Conservation (phyloP, 2,113 vertebrate species). For the Microtus oregoni region DNA sequence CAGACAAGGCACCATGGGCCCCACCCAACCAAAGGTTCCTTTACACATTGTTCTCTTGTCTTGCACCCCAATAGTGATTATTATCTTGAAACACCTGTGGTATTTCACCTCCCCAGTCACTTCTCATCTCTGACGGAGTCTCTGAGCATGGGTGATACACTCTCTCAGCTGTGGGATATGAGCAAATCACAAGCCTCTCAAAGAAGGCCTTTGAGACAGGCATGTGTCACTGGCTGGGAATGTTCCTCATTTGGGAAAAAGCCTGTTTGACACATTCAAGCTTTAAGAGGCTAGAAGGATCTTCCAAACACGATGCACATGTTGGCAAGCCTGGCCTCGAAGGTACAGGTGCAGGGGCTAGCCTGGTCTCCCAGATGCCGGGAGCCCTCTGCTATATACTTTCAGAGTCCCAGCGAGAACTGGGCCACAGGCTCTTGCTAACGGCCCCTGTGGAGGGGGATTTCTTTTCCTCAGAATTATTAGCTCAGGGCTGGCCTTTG, state of each 20-base stretch:
- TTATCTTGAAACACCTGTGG: not conserved
- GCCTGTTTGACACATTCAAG: not conserved
- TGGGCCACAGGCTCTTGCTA: not conserved
- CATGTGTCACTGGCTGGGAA: not conserved
- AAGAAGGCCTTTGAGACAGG: not conserved
- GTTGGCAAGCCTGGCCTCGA: not conserved
- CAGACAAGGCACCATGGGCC: not conserved
- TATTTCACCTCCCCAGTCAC: not conserved
- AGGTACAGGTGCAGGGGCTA: not conserved
- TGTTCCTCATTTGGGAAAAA: not conserved
- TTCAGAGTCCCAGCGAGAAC: not conserved
- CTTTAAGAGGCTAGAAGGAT: not conserved
- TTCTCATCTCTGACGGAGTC: not conserved
- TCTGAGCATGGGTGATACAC: not conserved
- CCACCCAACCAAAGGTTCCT: not conserved
- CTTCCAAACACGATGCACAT: not conserved
- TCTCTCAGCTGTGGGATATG: not conserved
- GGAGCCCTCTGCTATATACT: not conserved
- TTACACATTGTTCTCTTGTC: not conserved
- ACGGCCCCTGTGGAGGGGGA: not conserved
- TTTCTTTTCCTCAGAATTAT: not conserved
- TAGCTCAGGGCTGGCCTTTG: slow-evolving; percentile 20
- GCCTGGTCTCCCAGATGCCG: not conserved
- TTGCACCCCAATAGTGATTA: not conserved
- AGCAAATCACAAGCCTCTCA: not conserved